Conservation (phyloP, 2,113 vertebrate genomes). For the Parus major region DNA sequence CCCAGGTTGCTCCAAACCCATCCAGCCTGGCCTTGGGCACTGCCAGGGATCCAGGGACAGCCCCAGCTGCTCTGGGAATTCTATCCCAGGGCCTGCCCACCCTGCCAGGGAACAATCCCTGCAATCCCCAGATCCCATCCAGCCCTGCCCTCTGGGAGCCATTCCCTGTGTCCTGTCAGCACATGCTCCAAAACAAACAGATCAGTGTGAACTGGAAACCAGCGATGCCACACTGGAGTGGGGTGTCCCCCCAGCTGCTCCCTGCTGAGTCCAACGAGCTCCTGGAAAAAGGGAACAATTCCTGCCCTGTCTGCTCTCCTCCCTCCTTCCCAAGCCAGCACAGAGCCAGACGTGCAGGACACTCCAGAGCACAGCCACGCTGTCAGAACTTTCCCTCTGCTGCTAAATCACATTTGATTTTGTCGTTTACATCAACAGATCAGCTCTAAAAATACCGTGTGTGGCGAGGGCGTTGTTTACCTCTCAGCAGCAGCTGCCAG, state of each 20-base stretch:
- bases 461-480: neutral
- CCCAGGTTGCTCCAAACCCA: neutral
- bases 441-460: neutral
- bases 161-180: neutral
- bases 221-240: rapidly evolving
- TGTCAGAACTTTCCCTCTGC: neutral
- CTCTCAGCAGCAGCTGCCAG: neutral
- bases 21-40: neutral
- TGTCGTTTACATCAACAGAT: neutral
- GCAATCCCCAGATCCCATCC: rapidly evolving
- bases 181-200: neutral
- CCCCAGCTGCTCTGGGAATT: neutral
- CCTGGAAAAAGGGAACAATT: neutral
- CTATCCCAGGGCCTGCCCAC: neutral
- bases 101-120: neutral
- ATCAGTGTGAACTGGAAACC: neutral
- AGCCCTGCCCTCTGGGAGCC: neutral
- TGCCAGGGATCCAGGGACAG: neutral
- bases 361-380: neutral
- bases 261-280: rapidly evolving
- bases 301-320: rapidly evolving
- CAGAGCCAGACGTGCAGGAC: neutral
- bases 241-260: neutral
- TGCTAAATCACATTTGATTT: neutral
- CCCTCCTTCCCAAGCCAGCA: neutral